These are phyloP conservation scores for Hippopotamyrus pictus DNA, from an alignment of 2,797 vertebrate species.

Conservation along the genomic window DNA sequence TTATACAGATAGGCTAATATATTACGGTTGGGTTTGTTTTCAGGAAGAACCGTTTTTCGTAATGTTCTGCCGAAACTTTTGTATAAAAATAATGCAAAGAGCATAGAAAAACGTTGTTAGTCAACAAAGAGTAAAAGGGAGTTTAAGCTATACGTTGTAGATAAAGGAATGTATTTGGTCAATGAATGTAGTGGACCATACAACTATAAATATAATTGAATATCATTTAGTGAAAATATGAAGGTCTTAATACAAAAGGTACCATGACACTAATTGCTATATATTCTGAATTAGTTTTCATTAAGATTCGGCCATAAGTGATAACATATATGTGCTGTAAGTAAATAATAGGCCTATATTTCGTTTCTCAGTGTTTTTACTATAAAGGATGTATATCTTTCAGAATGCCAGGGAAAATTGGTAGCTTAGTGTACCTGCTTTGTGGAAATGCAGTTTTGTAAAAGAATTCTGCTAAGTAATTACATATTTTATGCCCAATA, in stretches of 20 bases:
- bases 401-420: neutral
- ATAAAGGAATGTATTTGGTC: neutral
- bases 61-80: neutral
- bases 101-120: neutral
- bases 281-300: neutral
- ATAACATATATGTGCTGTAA: neutral
- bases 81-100: neutral
- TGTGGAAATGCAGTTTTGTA: neutral
- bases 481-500: neutral
- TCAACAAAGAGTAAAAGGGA: neutral
- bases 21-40: neutral
- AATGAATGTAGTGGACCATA: neutral
- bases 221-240: neutral
- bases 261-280: neutral
- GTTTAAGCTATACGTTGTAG: neutral
- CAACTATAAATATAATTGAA: neutral
- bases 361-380: neutral
- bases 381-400: neutral
- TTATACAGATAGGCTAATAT: neutral
- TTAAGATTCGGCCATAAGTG: neutral
- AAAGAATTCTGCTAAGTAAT: neutral
- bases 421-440: neutral
- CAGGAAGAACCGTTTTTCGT: neutral
- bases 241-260: neutral
- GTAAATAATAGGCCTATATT: neutral